These are phyloP conservation scores for Pelmatolapia mariae DNA, from an alignment of 2,113 vertebrate genomes.

Conservation along the genomic window DNA sequence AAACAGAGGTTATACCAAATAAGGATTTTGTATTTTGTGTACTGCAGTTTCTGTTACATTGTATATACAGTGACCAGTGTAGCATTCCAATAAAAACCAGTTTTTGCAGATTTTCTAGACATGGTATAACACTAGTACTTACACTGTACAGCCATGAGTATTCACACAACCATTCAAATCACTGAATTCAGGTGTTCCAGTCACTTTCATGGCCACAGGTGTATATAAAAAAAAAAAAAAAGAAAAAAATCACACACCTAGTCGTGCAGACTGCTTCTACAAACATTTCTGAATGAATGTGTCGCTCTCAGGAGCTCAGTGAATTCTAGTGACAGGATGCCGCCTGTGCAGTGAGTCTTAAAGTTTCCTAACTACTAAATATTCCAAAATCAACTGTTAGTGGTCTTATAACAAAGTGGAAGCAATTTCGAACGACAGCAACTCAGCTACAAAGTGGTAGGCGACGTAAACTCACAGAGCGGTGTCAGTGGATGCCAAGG, in stretches of 20 bases:
- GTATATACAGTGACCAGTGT: neutral
- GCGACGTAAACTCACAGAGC: neutral
- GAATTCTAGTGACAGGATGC: neutral
- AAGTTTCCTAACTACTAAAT: neutral
- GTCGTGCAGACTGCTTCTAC: neutral
- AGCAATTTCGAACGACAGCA: neutral
- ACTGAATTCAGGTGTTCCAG: neutral
- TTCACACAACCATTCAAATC: neutral
- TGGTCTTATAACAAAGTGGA: neutral
- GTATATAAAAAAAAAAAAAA: neutral
- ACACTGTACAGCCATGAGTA: neutral
- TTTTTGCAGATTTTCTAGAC: neutral
- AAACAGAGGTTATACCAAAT: neutral
- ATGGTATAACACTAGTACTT: neutral
- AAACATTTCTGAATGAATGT: neutral
- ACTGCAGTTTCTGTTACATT: neutral
- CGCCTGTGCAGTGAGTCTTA: neutral
- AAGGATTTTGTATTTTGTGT: neutral
- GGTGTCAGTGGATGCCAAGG: neutral
- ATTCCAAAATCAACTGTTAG: neutral
- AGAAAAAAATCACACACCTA: neutral
- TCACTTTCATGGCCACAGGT: neutral
- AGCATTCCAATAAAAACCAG: neutral
- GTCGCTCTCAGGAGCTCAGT: neutral
- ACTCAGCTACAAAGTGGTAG: neutral